phyloP scores from a whole-genome alignment of 2,888 invertebrate species.

The Zygaena filipendulae region DNA sequence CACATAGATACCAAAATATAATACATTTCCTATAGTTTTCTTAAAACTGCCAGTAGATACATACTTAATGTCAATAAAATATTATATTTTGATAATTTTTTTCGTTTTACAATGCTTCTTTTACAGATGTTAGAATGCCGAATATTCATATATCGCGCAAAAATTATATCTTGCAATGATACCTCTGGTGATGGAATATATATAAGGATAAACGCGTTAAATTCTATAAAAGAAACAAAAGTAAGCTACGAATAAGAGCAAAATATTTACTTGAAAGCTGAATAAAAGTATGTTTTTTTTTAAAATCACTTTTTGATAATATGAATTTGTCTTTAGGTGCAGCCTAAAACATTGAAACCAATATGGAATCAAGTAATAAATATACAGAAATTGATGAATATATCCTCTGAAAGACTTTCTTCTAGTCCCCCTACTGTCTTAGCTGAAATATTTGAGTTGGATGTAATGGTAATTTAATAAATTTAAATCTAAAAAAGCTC shows the following conservation, averaged over 20 bases:
- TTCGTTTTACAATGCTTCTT: too few species aligned
- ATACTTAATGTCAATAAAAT: too few species aligned
- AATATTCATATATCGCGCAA: constrained; percentile 76
- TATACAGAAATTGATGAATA: constrained; percentile 26
- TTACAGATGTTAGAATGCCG: constrained; percentile 69
- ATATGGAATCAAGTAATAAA: constrained; percentile 44
- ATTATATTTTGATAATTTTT: too few species aligned
- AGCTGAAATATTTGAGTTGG: constrained; percentile 49
- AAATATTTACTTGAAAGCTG: not conserved
- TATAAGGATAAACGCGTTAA: constrained; percentile 34
- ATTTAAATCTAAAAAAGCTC: not conserved
- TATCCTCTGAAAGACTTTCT: constrained; percentile 26
- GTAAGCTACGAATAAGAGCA: constrained; percentile 18
- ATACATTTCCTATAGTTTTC: too few species aligned
- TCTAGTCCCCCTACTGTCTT: constrained; percentile 41
- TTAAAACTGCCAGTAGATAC: too few species aligned
- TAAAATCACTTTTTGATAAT: constrained; percentile 4
- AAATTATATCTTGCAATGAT: constrained; percentile 61
- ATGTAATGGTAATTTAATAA: constrained; percentile 25
- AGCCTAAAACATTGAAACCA: constrained; percentile 24
- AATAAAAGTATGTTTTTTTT: not conserved
- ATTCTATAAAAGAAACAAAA: constrained; percentile 30
- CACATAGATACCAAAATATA: too few species aligned
- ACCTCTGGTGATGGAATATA: constrained; percentile 59
- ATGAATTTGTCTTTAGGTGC: too few species aligned